These are phyloP conservation scores for Glossophaga mutica DNA, from an alignment of 2,797 vertebrate species.

Conservation along the genomic window DNA sequence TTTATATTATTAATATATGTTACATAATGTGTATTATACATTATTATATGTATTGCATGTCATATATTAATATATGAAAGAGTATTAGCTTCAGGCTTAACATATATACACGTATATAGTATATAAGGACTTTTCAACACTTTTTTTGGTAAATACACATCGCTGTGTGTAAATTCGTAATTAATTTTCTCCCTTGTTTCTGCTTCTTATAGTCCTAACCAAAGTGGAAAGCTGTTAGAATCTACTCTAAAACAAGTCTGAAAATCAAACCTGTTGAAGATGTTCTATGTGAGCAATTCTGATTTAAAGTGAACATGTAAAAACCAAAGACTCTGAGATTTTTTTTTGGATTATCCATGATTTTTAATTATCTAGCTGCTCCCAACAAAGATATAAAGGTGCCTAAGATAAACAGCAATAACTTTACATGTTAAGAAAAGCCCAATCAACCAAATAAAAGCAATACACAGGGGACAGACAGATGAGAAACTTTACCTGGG, in stretches of 20 bases:
- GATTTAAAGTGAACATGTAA: neutral
- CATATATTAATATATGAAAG: neutral
- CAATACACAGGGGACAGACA: neutral
- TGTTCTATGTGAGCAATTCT: neutral
- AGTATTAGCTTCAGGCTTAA: neutral
- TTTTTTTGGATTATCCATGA: neutral
- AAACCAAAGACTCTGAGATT: neutral
- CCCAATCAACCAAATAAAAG: neutral
- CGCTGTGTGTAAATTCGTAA: neutral
- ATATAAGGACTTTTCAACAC: neutral
- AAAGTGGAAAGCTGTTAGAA: slow-evolving; percentile 13
- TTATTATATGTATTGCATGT: neutral
- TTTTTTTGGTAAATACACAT: neutral
- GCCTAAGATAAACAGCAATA: neutral
- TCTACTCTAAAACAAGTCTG: neutral
- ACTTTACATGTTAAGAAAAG: accelerated
- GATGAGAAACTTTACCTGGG: slow-evolving; percentile 84
- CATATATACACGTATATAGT: neutral
- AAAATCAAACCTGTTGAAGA: slow-evolving; percentile 5
- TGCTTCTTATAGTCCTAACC: neutral
- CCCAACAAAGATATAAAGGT: neutral
- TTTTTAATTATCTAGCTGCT: slow-evolving; percentile 28
- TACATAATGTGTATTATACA: neutral
- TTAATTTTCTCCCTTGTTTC: neutral
- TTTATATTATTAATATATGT: neutral